Percentiles rank a stretch among this genome's conserved stretches.
phyloP scores from a whole-genome alignment of 30 jellyfish, hydroid and myxozoan genomes.

The Clytia hemisphaerica region DNA sequence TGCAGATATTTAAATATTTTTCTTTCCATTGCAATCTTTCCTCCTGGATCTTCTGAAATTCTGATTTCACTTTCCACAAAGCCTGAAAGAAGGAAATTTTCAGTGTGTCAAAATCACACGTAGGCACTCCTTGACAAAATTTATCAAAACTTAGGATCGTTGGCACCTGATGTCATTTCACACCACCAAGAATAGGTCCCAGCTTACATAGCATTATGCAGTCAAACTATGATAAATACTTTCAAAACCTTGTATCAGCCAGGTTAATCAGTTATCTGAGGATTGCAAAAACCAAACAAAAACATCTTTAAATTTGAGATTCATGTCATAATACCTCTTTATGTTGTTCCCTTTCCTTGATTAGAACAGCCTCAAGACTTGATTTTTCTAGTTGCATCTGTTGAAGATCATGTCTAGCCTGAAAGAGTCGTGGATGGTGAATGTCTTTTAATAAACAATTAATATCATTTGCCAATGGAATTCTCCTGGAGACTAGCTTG shows the following conservation, averaged over 20 bases:
- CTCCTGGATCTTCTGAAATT: conserved; percentile 23
- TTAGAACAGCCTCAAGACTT: conserved; percentile 11
- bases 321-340: conserved; percentile 12
- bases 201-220: too few species aligned
- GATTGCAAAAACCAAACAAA: background rate
- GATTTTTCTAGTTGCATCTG: conserved; percentile 28
- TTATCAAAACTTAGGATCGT: too few species aligned
- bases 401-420: conserved; percentile 25
- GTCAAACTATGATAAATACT: background rate
- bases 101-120: too few species aligned
- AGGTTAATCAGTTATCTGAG: background rate
- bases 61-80: conserved; percentile 21
- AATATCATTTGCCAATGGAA: background rate
- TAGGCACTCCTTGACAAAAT: too few species aligned
- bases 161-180: too few species aligned
- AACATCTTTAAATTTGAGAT: background rate
- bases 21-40: conserved; percentile 42
- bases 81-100: conserved; percentile 1
- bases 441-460: background rate
- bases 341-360: conserved; percentile 26
- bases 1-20: conserved; percentile 36
- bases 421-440: background rate
- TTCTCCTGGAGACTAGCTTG: background rate
- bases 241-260: background rate
- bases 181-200: too few species aligned